Evolutionary conservation across 1,140 invertebrate species (phyloP).

Genomic region (Drosophila insularis): DNA sequence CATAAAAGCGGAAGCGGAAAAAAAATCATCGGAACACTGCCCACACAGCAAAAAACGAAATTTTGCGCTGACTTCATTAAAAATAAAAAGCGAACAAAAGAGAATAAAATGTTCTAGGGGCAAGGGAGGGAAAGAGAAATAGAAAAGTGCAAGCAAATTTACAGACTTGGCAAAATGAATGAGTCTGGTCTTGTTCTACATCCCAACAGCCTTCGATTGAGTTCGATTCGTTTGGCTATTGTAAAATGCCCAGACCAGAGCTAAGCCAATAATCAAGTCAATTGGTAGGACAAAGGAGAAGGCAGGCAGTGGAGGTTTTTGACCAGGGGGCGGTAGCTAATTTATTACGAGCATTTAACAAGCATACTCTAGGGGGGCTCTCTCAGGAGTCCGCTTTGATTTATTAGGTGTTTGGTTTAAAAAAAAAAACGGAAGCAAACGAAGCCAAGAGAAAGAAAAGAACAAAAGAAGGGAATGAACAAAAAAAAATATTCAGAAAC

Average conservation of each 20-base stretch:
- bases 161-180: constrained; percentile 63
- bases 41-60: constrained; percentile 54
- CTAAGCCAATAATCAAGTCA: constrained; percentile 73
- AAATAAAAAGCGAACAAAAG: constrained; percentile 31
- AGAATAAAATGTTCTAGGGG: not conserved
- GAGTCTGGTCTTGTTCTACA: constrained; percentile 55
- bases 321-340: constrained; percentile 63
- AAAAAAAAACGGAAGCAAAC: constrained; percentile 21
- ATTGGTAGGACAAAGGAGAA: constrained; percentile 2
- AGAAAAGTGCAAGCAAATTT: constrained; percentile 62
- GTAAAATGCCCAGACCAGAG: constrained; percentile 68
- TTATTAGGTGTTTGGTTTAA: constrained; percentile 77
- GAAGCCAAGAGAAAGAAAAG: constrained; percentile 22
- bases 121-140: constrained; percentile 18
- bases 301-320: constrained; percentile 15
- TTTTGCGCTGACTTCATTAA: constrained; percentile 76
- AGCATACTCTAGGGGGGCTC: constrained; percentile 73
- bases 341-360: constrained; percentile 80
- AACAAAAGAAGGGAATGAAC: constrained; percentile 22
- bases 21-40: constrained; percentile 30
- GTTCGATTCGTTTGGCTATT: constrained; percentile 63
- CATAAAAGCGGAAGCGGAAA: constrained; percentile 48
- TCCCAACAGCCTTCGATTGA: constrained; percentile 58
- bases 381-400: constrained; percentile 69
- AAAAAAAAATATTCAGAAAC: constrained; percentile 8